Conservation (phyloP, 1,140 invertebrate genomes). For the Neoseiulus cucumeris region DNA sequence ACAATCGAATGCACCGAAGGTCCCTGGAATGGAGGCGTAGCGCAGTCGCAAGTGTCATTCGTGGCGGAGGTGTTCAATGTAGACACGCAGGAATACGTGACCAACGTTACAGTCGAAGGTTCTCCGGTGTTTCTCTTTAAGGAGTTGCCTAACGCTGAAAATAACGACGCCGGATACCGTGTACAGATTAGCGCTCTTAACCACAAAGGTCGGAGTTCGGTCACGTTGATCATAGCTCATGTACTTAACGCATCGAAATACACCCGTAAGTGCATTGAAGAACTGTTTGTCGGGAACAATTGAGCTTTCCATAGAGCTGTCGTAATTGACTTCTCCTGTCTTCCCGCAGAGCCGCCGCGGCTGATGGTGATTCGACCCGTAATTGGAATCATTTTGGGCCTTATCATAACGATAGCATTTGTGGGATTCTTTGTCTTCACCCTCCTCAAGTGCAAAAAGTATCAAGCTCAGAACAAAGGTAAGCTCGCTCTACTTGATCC, state of each 20-base stretch:
- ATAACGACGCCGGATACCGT: neutral
- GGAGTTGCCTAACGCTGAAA: neutral
- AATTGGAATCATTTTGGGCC: neutral
- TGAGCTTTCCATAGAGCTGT: neutral
- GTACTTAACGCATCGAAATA: constrained; percentile 7
- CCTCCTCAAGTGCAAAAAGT: neutral
- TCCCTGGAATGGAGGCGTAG: neutral
- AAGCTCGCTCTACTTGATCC: neutral
- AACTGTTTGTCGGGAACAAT: neutral
- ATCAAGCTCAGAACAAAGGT: constrained; percentile 2
- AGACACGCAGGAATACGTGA: neutral
- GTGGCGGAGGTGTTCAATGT: neutral
- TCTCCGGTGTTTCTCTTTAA: neutral
- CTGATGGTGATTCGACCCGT: neutral
- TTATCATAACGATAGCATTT: neutral
- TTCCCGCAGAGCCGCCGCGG: neutral
- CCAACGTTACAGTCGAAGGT: neutral
- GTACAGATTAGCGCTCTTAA: neutral
- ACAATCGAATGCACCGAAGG: constrained; percentile 1
- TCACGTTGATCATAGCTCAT: neutral
- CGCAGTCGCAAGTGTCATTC: neutral
- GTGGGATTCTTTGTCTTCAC: constrained; percentile 1
- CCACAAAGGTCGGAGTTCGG: neutral
- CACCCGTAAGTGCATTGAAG: neutral
- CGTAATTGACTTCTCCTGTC: neutral